Conservation (phyloP, 2,888 invertebrate genomes). For the Pheosia tremula region DNA sequence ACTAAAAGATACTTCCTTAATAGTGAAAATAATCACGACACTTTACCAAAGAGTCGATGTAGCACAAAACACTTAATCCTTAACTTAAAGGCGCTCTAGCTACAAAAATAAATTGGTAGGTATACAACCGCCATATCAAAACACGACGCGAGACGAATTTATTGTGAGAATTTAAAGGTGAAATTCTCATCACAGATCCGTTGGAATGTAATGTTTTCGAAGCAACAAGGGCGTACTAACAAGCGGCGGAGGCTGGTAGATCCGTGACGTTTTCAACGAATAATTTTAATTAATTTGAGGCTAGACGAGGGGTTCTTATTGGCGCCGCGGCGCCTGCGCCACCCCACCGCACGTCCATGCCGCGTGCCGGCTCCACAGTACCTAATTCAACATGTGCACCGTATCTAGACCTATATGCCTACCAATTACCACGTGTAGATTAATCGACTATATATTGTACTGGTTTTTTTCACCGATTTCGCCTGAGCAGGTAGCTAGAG, state of each 20-base stretch:
- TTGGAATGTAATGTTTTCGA: conserved; percentile 49
- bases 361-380: conserved; percentile 32
- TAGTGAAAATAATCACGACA: too few species aligned
- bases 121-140: conserved; percentile 40
- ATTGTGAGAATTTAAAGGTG: conserved; percentile 40
- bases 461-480: neutral
- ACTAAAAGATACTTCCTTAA: too few species aligned
- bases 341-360: conserved; percentile 24
- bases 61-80: too few species aligned
- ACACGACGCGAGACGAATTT: conserved; percentile 44
- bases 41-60: too few species aligned
- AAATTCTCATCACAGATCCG: conserved; percentile 37
- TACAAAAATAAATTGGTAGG: neutral
- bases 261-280: conserved; percentile 56
- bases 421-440: conserved; percentile 36
- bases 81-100: too few species aligned
- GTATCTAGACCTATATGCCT: conserved; percentile 31
- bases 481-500: neutral
- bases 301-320: conserved; percentile 42
- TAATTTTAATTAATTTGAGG: conserved; percentile 64
- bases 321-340: conserved; percentile 26
- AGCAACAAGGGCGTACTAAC: conserved; percentile 57
- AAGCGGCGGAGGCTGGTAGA: conserved; percentile 49
- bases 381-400: conserved; percentile 50
- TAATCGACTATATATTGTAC: conserved; percentile 15